Evolutionary conservation across 1,140 invertebrate genomes (phyloP).

Genomic region (Caenorhabditis briggsae): DNA sequence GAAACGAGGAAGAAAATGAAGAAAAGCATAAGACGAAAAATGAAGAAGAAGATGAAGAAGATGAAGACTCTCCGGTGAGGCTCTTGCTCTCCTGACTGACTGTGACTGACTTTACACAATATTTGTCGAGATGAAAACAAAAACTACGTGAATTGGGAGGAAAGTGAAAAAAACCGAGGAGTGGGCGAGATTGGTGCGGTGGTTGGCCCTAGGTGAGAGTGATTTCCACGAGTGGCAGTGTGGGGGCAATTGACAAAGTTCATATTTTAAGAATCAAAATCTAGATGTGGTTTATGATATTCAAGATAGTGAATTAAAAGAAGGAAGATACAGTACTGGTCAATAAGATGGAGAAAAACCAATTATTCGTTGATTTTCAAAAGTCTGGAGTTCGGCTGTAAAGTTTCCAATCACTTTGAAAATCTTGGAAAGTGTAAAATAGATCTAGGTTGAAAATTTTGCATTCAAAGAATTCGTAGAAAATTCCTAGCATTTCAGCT

Average conservation of each 20-base stretch:
- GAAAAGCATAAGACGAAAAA: neutral
- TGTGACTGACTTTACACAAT: constrained; percentile 50
- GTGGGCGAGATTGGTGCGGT: constrained; percentile 30
- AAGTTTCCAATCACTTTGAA: too few relatives aligned
- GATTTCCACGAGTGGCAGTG: neutral
- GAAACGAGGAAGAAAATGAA: neutral
- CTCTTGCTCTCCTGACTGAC: neutral
- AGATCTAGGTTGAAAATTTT: too few relatives aligned
- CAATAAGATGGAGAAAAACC: too few relatives aligned
- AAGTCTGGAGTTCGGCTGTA: too few relatives aligned
- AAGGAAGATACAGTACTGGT: too few relatives aligned
- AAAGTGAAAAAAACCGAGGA: neutral
- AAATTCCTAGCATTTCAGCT: too few relatives aligned
- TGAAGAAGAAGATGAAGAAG: neutral
- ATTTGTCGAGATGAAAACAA: constrained; percentile 54
- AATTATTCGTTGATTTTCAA: too few relatives aligned
- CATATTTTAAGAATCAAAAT: constrained; percentile 10
- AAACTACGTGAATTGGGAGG: constrained; percentile 46
- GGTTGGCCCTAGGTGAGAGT: neutral
- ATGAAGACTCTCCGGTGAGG: neutral
- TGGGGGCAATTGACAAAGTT: constrained; percentile 27
- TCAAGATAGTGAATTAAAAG: too few relatives aligned
- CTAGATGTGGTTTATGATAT: too few relatives aligned
- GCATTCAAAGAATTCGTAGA: too few relatives aligned
- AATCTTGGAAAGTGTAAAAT: too few relatives aligned